Base-by-base conservation (phyloP, 2,113 vertebrate genomes). In the Tauraco erythrolophus region DNA sequence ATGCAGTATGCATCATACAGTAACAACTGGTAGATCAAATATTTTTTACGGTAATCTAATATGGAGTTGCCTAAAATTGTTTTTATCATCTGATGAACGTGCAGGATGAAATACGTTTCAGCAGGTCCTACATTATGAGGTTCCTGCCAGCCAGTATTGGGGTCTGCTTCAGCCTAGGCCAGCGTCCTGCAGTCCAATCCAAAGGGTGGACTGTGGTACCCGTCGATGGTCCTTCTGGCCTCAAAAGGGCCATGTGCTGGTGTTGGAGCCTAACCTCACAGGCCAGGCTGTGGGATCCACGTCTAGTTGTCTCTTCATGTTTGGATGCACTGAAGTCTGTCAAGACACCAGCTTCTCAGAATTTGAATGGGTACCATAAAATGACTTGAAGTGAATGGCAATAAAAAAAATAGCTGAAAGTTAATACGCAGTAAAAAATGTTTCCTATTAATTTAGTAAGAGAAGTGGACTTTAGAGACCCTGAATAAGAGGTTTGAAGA, bases 341-440 rank as follows among this genome's bases (percentile, higher is more conserved):
- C 81, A 64, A 89, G 85, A 89, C 75, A 91, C 30, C 53, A 46
- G 57, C 54, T 93, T 82, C 81, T 95, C 95, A 88, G 72, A 94
- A 96, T 96, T 65, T 88, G 86, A 74, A 84, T 28, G 68, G 37
- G 10, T 86, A 58, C 15, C 45, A 66, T 24, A 83, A 91, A 92
- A 85, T 7, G 11, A 94, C 84, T 96, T 88, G 50, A 86, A 83
- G 93, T 87, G 81, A 97, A 95, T 64, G 58, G 89, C 92, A 89
- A 88, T 95, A 96, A 97, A 95, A 97, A 97, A 98, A 98, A 98
- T 94, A 98, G 83, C 91, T 97, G 68, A 92, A 94, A 97, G 91
- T 95, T 98, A 98, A 97, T 94, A 96, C 0, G 6, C 80, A 96
- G 91, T 95, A 96, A 95, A 89, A 96, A 95, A 91, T 37, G 17